These are phyloP conservation scores for Eriosoma lanigerum DNA, from an alignment of 1,140 invertebrate species.

Conservation along the genomic window DNA sequence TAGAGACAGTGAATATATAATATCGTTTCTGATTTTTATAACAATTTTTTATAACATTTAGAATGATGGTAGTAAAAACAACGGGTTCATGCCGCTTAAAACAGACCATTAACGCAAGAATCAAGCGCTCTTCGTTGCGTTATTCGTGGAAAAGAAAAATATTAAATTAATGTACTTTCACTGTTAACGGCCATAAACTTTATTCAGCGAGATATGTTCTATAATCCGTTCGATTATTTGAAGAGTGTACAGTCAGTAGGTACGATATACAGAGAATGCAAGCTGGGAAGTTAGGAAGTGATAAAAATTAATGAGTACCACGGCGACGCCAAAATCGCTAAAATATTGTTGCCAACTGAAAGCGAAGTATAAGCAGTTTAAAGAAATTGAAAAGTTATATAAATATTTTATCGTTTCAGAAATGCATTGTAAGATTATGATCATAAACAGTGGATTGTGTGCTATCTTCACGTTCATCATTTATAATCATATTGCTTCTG, in stretches of 20 bases:
- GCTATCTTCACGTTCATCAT: background rate
- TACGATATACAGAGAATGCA: too few relatives aligned
- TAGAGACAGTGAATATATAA: background rate
- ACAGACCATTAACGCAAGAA: background rate
- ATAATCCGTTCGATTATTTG: background rate
- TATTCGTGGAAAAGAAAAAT: background rate
- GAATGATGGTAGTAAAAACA: background rate
- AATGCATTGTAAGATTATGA: background rate
- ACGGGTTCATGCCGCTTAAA: background rate
- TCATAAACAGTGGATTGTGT: background rate
- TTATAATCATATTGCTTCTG: background rate
- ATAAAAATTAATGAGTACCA: constrained; percentile 30
- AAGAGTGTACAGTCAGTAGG: too few relatives aligned
- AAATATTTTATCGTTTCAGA: constrained; percentile 34
- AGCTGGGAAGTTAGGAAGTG: background rate
- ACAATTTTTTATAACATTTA: constrained; percentile 13
- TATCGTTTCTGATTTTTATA: background rate
- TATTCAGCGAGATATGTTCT: background rate
- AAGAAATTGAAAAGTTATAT: constrained; percentile 34
- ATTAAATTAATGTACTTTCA: constrained; percentile 14
- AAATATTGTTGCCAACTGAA: constrained; percentile 11
- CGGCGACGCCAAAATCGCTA: background rate
- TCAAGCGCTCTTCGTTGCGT: background rate
- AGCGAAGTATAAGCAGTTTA: background rate
- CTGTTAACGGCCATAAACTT: constrained; percentile 23